These are phyloP conservation scores for Ciona savignyi DNA, from an alignment of 23 tunicate genomes.

Conservation along the genomic window DNA sequence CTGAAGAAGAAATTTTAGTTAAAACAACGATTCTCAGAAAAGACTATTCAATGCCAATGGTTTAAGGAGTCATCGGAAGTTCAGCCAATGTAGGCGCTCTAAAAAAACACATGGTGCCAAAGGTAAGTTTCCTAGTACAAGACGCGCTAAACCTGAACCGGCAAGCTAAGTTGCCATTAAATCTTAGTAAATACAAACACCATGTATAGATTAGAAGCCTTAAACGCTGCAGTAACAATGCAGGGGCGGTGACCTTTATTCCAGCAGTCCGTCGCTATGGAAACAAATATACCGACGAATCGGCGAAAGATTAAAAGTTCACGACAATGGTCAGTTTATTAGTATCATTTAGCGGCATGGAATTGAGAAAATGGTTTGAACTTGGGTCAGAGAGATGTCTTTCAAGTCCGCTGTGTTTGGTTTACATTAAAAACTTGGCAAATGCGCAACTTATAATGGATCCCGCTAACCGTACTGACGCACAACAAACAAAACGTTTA, in stretches of 20 bases:
- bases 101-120: no score
- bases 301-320: not conserved
- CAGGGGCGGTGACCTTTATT: not conserved
- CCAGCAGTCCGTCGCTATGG: not conserved
- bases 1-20: no score
- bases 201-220: no score
- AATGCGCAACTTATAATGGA: not conserved
- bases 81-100: no score
- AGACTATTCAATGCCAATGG: not conserved
- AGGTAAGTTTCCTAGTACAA: no score
- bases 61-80: not conserved
- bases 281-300: not conserved
- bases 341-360: not conserved
- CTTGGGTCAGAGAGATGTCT: not conserved
- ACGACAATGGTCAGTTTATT: not conserved
- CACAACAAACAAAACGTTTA: no score
- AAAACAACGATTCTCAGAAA: no score
- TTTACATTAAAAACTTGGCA: not conserved
- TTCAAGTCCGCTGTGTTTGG: not conserved
- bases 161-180: not conserved
- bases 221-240: no score
- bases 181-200: no score
- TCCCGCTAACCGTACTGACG: not conserved
- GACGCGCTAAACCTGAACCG: not conserved
- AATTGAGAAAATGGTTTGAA: not conserved